phyloP scores from a whole-genome alignment of 2,888 invertebrate species.

The Chrysodeixis includens region DNA sequence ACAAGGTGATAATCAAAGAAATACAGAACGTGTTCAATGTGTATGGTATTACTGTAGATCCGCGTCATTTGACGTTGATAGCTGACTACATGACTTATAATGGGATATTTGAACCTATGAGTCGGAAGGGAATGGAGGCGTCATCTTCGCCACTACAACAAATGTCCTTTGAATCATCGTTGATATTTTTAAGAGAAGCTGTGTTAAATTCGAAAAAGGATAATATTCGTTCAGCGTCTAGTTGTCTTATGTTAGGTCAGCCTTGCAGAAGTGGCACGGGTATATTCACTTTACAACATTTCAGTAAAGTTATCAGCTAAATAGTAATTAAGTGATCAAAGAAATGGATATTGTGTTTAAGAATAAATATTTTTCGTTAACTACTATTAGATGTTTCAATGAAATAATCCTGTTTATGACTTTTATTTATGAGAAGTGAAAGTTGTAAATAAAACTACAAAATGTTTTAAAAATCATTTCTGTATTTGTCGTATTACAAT shows the following conservation, averaged over 20 bases:
- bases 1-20: conserved; percentile 97
- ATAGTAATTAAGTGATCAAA: conserved; percentile 6
- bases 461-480: conserved; percentile 63
- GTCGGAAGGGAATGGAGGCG: conserved; percentile 96
- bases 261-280: conserved; percentile 96
- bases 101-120: conserved; percentile 96
- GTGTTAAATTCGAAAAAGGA: conserved; percentile 93
- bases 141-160: conserved; percentile 98
- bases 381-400: not conserved
- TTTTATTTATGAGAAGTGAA: not conserved
- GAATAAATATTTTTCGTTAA: conserved; percentile 25
- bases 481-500: conserved; percentile 74
- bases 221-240: conserved; percentile 94
- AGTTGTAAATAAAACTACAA: conserved; percentile 52
- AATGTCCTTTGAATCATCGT: conserved; percentile 99
- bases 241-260: conserved; percentile 95
- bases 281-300: conserved; percentile 87
- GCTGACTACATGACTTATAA: conserved; percentile 99
- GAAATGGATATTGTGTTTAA: conserved; percentile 20
- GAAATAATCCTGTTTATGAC: not conserved
- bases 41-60: conserved; percentile 98
- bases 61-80: conserved; percentile 96
- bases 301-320: conserved; percentile 64
- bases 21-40: conserved; percentile 98
- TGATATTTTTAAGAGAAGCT: conserved; percentile 95